Evolutionary conservation across 23 tunicate genomes (phyloP), one percentile per base, ranked within the genome.

Genomic region (Phallusia fumigata): DNA sequence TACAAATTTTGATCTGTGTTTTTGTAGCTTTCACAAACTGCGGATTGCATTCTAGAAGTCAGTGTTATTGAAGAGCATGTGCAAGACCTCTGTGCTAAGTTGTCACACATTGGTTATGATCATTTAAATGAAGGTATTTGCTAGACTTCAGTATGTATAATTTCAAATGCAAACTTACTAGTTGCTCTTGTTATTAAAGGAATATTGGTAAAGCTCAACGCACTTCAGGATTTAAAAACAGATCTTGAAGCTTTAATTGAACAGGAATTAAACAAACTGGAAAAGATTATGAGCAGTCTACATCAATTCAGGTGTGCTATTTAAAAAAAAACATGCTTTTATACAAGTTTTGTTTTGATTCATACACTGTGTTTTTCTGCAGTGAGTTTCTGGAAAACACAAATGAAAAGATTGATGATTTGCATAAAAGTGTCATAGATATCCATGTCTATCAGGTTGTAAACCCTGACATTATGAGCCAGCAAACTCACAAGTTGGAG

Each of bases 261-360:
- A 58, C 65, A 75, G 74, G 86, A 83, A 31, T 35, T 83, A 79
- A 28, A 40, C 18, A 52, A 74, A 31, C 80, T 83, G 33, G 86
- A 83, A 47, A 74, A 74, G 24, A 72, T 72, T 11, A 26, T 83
- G 72, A 64, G 31, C 16, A 31, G 72, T 16, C 52, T 83, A 18
- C 80, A 69, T 10, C 69, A 58, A 24, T 58, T 58, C 28, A 58
- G 69, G 69, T 58, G 16, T 58, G 16, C 15, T 6, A 13, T 8
- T 6, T 21, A 58, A 58, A 58, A 58, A 58, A 22, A 1, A 58
- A 58, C 69, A 58, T 58, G 26, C 28, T 22, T 3, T 58, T 11
- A 6, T 58, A 16, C 8, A 21, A 21, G 47, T 40, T 40, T 10
- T 40, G 47, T 40, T 5, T 10, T 3, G 47, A 3, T 40, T 10